Conservation (phyloP, 2,113 vertebrate species). For the Myrmophylax atrothorax region DNA sequence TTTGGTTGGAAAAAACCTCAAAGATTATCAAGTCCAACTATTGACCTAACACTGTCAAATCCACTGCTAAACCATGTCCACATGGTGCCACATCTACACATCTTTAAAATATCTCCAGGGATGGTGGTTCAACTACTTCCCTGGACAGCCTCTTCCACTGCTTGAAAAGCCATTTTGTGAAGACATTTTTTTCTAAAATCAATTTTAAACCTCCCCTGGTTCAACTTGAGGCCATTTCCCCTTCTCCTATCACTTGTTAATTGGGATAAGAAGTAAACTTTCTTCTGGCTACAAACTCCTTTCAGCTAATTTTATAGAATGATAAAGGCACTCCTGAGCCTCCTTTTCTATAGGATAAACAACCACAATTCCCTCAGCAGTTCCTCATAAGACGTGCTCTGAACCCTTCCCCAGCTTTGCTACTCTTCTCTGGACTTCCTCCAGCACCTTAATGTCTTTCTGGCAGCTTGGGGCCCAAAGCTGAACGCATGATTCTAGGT, state of each 20-base stretch:
- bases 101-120: neutral
- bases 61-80: neutral
- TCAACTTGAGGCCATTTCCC: neutral
- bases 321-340: neutral
- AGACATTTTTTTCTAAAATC: neutral
- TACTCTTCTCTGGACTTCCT: neutral
- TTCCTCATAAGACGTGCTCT: neutral
- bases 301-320: neutral
- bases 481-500: neutral
- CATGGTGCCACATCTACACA: neutral
- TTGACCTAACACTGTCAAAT: neutral
- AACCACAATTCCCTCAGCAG: too few relatives aligned
- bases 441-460: neutral
- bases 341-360: neutral
- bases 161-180: neutral
- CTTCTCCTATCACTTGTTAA: neutral
- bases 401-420: neutral
- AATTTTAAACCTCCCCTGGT: neutral
- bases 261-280: neutral
- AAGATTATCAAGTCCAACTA: neutral
- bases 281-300: neutral
- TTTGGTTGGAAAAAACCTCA: neutral
- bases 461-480: neutral
- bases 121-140: neutral
- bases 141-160: neutral